Evolutionary conservation across 2,888 invertebrate species (phyloP), one percentile per base, ranked within the genome.

Genomic region (Melieria omissa): DNA sequence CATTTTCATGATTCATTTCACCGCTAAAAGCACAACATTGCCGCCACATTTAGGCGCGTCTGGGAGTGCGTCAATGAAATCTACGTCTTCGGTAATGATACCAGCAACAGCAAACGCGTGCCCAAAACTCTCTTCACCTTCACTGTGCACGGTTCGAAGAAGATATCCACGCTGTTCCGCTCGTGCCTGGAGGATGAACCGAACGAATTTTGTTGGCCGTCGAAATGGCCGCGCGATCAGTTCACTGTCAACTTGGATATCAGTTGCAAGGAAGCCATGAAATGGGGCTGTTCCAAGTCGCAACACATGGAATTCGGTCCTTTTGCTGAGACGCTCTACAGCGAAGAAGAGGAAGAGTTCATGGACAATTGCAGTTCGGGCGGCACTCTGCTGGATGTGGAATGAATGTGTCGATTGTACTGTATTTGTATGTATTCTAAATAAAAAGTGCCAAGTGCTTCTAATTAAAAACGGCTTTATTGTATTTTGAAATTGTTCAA

Each of bases 241-340:
- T 83, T 83, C 72, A 75, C 78, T 4, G 76, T 82, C 6, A 76
- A 75, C 44, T 74, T 82, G 57, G 76, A 78, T 69, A 79, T 83
- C 12, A 67, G 70, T 1, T 82, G 82, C 65, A 78, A 76, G 42
- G 80, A 81, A 70, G 81, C 82, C 8, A 74, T 76, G 57, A 81
- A 80, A 73, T 82, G 81, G 82, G 82, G 81, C 16, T 81, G 82
- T 72, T 79, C 76, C n/a, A 79, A 78, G 54, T 75, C 78, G 3
- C 80, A 81, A 63, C 78, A 77, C 9, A 75, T 83, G 66, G 80
- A 83, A 70, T 76, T 82, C 65, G 79, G 80, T 29, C 80, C 82
- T 1, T 75, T 77, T 65, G 70, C 67, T 4, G 76, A 76, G 61
- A 67, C 54, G n/a, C 6, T 57, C 12, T 73, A 72, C 57, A 72